These are phyloP conservation scores for Oryzias curvinotus DNA, from an alignment of 2,113 vertebrate species.

Conservation along the genomic window DNA sequence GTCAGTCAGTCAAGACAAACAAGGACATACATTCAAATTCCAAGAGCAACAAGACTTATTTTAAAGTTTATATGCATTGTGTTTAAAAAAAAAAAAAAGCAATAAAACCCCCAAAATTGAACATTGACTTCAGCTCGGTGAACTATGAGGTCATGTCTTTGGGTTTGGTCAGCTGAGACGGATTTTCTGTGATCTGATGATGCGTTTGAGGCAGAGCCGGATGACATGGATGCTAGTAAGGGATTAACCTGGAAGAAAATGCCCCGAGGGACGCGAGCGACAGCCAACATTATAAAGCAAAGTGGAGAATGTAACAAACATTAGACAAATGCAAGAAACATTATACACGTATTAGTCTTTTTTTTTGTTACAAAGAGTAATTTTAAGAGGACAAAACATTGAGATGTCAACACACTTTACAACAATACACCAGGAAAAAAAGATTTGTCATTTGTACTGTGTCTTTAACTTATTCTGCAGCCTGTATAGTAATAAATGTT, in stretches of 20 bases:
- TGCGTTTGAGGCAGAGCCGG: conserved; percentile 24
- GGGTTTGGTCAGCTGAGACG: conserved; percentile 24
- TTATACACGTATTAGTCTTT: background rate
- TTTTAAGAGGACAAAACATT: no score
- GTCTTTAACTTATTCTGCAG: no score
- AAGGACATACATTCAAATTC: background rate
- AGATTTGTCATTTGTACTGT: no score
- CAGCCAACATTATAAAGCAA: conserved; percentile 5
- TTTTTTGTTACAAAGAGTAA: no score
- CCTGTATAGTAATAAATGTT: no score
- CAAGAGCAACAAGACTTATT: background rate
- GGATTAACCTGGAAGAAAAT: conserved; percentile 14
- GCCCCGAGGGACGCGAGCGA: conserved; percentile 35
- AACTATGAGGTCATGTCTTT: conserved; percentile 15
- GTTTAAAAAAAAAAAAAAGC: background rate
- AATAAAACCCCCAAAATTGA: background rate
- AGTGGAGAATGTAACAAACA: background rate
- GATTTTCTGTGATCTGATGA: conserved; percentile 14
- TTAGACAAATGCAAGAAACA: background rate
- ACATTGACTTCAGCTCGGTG: conserved; percentile 1
- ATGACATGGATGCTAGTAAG: conserved; percentile 39
- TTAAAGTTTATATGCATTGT: background rate
- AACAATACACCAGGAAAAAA: no score
- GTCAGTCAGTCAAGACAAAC: background rate
- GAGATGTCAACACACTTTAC: no score